Base-by-base conservation (phyloP, 2,113 vertebrate genomes). In the Crotalus viridis region DNA sequence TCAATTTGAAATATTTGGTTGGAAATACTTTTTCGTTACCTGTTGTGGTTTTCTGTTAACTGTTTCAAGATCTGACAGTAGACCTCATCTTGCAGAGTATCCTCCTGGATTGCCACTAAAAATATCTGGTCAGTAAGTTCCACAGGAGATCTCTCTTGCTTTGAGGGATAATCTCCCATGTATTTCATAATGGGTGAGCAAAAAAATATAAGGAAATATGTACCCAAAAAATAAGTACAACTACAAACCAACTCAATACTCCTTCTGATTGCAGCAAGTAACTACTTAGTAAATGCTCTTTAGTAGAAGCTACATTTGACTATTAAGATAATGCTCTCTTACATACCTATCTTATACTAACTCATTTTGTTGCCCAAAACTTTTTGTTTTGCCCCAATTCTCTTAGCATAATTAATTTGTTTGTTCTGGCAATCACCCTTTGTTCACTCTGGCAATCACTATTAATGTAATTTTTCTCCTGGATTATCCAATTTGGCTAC, bases 41-140 rank as follows among this genome's bases (percentile, higher is more conserved):
- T 98, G 97, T 98, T 98, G 94, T 97, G 97, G 93, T 99, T 99
- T 94, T 95, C 97, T 1, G 98, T 99, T 96, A 99, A 98, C 95
- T 99, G 99, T 95, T 99, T 99, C 97, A 99, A 98, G 93, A 99
- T 99, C 98, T 99, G 99, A 94, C 99, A 99, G 94, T 99, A 99
- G 95, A 99, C 98, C 95, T 99, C 99, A 8, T 99, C 99, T 92
- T 97, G 94, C 46, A 99, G 97, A 0, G 92, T 92, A 0, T 98
- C 97, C 0, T 98, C 94, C 94, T 98, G 94, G 43, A 98, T 97
- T 43, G 98, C 98, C 4, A 96, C 94, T 0, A 97, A 96, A 88
- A 99, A 99, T 97, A 99, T 99, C 98, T 98, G 98, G 96, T 99
- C 98, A 0, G 98, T 99, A 96, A 99, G 98, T 92, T 99, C 98